These are phyloP conservation scores for Schrankia costaestrigalis DNA, from an alignment of 2,888 invertebrate species.

Conservation along the genomic window DNA sequence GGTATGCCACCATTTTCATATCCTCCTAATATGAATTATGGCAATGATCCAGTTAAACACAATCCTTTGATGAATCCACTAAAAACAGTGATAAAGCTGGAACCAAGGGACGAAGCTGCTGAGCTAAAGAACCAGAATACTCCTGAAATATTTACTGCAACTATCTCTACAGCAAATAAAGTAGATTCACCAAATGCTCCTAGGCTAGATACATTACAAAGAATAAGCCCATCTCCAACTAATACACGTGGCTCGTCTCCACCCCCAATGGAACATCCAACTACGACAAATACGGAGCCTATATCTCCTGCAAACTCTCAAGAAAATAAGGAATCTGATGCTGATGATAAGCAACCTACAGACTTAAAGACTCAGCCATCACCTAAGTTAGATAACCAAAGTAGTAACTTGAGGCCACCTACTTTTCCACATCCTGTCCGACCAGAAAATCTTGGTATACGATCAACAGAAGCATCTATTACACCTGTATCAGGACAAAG, in stretches of 20 bases:
- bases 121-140: slow-evolving; percentile 73
- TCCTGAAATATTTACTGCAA: slow-evolving; percentile 76
- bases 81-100: slow-evolving; percentile 75
- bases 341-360: slow-evolving; percentile 71
- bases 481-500: slow-evolving; percentile 62
- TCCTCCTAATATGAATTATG: slow-evolving; percentile 63
- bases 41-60: slow-evolving; percentile 68
- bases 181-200: slow-evolving; percentile 70
- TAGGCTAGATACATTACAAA: slow-evolving; percentile 63
- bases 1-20: slow-evolving; percentile 68
- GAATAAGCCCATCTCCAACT: slow-evolving; percentile 71
- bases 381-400: slow-evolving; percentile 58
- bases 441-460: slow-evolving; percentile 65
- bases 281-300: slow-evolving; percentile 64
- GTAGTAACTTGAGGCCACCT: slow-evolving; percentile 50
- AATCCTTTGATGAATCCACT: slow-evolving; percentile 69
- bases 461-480: slow-evolving; percentile 57
- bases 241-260: slow-evolving; percentile 64
- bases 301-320: slow-evolving; percentile 71
- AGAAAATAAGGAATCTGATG: slow-evolving; percentile 67
- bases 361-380: slow-evolving; percentile 68
- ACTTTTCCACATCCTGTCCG: slow-evolving; percentile 62
- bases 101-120: slow-evolving; percentile 71
- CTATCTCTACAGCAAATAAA: slow-evolving; percentile 65
- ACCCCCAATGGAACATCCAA: slow-evolving; percentile 68